Evolutionary conservation across 2,797 vertebrate species (phyloP).

Genomic region (Caiman crocodilus): DNA sequence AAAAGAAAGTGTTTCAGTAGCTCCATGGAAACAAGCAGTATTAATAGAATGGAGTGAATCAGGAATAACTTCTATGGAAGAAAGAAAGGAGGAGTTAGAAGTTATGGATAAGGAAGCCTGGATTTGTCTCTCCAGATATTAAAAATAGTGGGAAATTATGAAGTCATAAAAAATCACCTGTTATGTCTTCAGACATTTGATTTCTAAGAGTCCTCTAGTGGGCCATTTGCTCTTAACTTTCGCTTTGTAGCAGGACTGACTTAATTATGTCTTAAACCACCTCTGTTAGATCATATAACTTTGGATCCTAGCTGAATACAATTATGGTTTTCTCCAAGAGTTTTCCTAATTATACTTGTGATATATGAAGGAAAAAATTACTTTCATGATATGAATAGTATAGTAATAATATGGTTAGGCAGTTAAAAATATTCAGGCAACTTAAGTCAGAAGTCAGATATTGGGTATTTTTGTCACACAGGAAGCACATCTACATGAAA

Average conservation of each 20-base stretch:
- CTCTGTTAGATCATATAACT: not conserved
- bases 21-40: not conserved
- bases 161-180: not conserved
- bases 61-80: not conserved
- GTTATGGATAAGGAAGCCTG: not conserved
- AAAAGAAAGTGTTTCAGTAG: not conserved
- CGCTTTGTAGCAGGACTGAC: not conserved
- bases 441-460: too few relatives aligned
- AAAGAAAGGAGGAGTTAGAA: not conserved
- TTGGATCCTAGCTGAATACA: not conserved
- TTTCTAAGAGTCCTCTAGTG: not conserved
- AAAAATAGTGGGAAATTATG: not conserved
- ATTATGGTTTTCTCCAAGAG: not conserved
- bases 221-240: constrained; percentile 1
- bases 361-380: too few relatives aligned
- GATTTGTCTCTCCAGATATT: not conserved
- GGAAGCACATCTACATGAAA: too few relatives aligned
- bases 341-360: constrained; percentile 31
- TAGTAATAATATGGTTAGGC: too few relatives aligned
- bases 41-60: not conserved
- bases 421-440: not conserved
- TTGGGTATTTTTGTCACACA: too few relatives aligned
- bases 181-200: not conserved
- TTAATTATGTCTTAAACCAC: constrained; percentile 5
- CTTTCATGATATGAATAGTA: too few relatives aligned